These are phyloP conservation scores for Crenichthys baileyi DNA, from an alignment of 2,797 vertebrate genomes.

Conservation along the genomic window DNA sequence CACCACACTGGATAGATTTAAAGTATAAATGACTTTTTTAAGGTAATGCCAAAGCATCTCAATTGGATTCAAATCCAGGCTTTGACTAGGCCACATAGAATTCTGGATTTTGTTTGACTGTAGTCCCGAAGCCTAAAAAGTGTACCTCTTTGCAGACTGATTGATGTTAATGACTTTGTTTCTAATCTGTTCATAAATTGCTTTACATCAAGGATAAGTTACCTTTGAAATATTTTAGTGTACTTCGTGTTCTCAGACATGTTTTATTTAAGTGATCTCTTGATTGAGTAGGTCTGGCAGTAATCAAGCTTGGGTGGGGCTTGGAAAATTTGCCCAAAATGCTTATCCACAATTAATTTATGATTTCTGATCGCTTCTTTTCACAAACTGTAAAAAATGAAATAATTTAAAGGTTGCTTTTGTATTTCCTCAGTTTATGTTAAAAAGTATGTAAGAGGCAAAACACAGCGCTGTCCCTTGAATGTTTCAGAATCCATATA, in stretches of 20 bases:
- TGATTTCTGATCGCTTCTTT: neutral
- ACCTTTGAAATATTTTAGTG: too few species aligned
- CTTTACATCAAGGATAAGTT: too few species aligned
- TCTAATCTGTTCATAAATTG: neutral
- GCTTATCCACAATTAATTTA: neutral
- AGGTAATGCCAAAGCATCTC: neutral
- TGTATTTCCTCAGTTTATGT: neutral
- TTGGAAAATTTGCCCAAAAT: neutral
- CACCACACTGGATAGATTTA: too few species aligned
- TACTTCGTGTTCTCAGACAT: too few species aligned
- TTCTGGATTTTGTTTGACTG: too few species aligned
- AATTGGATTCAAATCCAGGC: neutral
- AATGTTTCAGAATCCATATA: neutral
- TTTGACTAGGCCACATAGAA: neutral
- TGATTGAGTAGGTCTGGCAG: neutral
- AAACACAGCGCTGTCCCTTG: neutral
- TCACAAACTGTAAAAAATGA: neutral
- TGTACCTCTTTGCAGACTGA: neutral
- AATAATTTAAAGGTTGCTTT: neutral
- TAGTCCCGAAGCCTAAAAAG: too few species aligned
- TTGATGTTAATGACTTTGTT: neutral
- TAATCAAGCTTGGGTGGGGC: neutral
- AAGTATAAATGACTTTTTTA: too few species aligned
- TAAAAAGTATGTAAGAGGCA: neutral
- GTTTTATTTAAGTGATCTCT: neutral